phyloP scores from a whole-genome alignment of 2,113 vertebrate genomes.

The Machaerirhynchus nigripectus region DNA sequence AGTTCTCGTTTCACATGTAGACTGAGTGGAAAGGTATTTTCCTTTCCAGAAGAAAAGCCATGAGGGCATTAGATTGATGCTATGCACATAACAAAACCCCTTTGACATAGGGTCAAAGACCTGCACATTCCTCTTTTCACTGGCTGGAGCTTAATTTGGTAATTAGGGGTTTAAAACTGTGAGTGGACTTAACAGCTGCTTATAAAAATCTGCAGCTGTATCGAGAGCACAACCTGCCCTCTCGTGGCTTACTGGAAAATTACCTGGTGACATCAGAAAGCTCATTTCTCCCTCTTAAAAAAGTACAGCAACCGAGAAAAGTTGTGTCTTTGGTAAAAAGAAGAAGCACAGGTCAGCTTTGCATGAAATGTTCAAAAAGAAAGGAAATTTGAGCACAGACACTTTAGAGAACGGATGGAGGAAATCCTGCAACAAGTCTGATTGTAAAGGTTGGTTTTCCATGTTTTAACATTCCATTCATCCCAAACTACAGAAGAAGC shows the following conservation, averaged over 20 bases:
- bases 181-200: not conserved
- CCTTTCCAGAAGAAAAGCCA: not conserved
- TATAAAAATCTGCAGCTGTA: not conserved
- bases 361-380: not conserved
- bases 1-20: not conserved
- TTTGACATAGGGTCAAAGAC: not conserved
- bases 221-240: slow-evolving; percentile 61
- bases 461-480: not conserved
- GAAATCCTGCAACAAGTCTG: not conserved
- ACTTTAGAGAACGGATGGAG: not conserved
- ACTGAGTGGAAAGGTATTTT: not conserved
- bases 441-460: not conserved
- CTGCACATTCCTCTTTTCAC: not conserved
- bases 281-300: not conserved
- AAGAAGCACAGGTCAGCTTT: not conserved
- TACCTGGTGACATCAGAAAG: not conserved
- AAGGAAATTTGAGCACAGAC: not conserved
- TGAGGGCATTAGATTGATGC: not conserved
- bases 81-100: not conserved
- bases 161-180: not conserved
- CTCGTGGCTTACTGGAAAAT: slow-evolving; percentile 58
- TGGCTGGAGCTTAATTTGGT: not conserved
- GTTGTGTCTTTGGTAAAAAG: not conserved
- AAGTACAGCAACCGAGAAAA: not conserved
- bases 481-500: not conserved